Percentiles rank a stretch among this genome's conserved stretches.
Conservation (phyloP, 1,140 invertebrate genomes). For the Drosophila busckii region DNA sequence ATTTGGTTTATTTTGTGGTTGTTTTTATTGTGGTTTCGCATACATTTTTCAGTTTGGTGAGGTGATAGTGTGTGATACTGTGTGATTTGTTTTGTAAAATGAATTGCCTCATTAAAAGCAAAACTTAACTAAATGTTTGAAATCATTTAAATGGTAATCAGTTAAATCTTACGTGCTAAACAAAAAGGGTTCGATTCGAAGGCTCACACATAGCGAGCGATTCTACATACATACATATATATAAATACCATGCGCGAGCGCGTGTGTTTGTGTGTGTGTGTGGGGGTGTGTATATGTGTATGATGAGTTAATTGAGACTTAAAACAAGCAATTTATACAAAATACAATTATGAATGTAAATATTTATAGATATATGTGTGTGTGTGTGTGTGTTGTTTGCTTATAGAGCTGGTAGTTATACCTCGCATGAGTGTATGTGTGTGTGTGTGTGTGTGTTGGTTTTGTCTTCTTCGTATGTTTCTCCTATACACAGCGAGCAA, state of each 20-base stretch:
- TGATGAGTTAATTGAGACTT: conserved; percentile 44
- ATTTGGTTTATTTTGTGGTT: conserved; percentile 15
- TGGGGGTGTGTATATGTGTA: conserved; percentile 23
- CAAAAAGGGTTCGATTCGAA: conserved; percentile 30
- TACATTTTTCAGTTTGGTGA: conserved; percentile 16
- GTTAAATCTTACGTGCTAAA: conserved; percentile 51
- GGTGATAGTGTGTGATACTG: conserved; percentile 5
- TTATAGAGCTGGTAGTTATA: conserved; percentile 20
- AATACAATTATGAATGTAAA: conserved; percentile 45
- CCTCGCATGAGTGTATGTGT: conserved; percentile 9
- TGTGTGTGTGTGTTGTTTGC: conserved; percentile 8
- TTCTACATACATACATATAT: conserved; percentile 43
- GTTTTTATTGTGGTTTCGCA: conserved; percentile 23
- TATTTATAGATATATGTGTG: conserved; percentile 22
- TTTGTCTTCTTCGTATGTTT: conserved; percentile 15
- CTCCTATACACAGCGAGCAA: conserved; percentile 32
- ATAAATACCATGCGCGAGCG: conserved; percentile 66
- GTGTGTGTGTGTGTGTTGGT: conserved; percentile 9
- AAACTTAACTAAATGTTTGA: conserved; percentile 30
- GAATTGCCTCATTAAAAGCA: conserved; percentile 19
- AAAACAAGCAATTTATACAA: conserved; percentile 67
- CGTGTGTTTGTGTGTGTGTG: conserved; percentile 34
- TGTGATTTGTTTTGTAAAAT: conserved; percentile 16
- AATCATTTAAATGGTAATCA: conserved; percentile 37
- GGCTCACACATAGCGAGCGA: conserved; percentile 7